These are phyloP conservation scores for Drosophila persimilis DNA, from an alignment of 1,140 invertebrate species.

Conservation along the genomic window DNA sequence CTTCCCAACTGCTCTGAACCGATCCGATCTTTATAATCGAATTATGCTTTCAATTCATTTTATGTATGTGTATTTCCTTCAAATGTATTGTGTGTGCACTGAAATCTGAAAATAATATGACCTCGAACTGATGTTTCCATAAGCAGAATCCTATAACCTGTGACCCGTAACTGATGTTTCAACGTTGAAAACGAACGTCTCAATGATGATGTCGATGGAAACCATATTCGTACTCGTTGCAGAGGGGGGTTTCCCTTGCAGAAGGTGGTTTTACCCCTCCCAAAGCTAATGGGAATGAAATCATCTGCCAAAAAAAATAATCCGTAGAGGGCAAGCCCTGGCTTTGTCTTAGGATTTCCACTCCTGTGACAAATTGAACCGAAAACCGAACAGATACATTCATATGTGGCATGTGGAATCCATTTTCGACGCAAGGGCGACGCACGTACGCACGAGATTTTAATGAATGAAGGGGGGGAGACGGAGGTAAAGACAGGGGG, in stretches of 20 bases:
- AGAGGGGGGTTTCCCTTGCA: no score
- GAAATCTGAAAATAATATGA: constrained; percentile 11
- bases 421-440: constrained; percentile 12
- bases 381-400: neutral
- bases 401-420: neutral
- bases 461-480: constrained; percentile 51
- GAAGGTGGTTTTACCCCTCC: no score
- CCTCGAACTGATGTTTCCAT: neutral
- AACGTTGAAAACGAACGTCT: constrained; percentile 5
- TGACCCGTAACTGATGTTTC: constrained; percentile 11
- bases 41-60: constrained; percentile 46
- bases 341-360: neutral
- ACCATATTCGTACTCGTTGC: no score
- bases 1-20: constrained; percentile 11
- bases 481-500: neutral
- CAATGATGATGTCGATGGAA: constrained; percentile 1
- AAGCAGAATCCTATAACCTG: neutral
- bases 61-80: constrained; percentile 1
- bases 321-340: no score
- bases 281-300: no score
- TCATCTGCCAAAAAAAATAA: no score
- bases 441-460: constrained; percentile 48
- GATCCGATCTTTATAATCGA: constrained; percentile 18
- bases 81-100: constrained; percentile 47
- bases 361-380: constrained; percentile 22